Base-by-base conservation (phyloP, 2,113 vertebrate species). In the Empidonax alnorum region DNA sequence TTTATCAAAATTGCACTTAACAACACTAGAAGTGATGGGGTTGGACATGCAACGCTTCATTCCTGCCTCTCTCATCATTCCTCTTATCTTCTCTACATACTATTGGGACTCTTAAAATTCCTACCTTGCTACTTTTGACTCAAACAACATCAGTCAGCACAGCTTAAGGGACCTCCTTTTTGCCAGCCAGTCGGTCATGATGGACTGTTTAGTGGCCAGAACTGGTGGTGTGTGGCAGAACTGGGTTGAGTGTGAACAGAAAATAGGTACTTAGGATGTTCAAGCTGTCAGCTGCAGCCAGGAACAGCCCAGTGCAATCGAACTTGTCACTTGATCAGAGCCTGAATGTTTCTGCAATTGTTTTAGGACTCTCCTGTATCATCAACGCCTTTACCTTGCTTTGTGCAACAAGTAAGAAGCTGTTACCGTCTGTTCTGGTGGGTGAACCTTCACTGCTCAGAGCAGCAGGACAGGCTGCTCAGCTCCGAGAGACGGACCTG, bases 1-100 rank as follows among this genome's bases (percentile, higher is more conserved):
- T 73, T 56, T 46, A 28, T 22, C 33, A 78, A 74, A 91, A 37
- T 33, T 63, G 35, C 39, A 67, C 1, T 1, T 74, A 42, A 10
- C 30, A 67, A 10, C 47, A 41, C 24, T 68, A 44, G 58, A 79
- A 87, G 44, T 15, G 11, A 33, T 22, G 31, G 50, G 10, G 5
- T 31, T 84, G 56, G 18, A 66, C 0, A 0, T 50, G 53, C 2
- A 7, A 23, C 28, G 22, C 17, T 41, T 86, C 5, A 11, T 90
- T 86, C 65, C 31, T 9, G 7, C 27, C 28, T 25, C 8, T 74
- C 13, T 65, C 20, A 16, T 78, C 17, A 27, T 88, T 80, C 12
- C 28, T 49, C 6, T 22, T 61, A 1, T 28, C 33, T 59, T 46
- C 5, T 83, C 53, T 52, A 58, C 30, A 13, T 42, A 24, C 7